Conservation (phyloP, 64 coral and sea anemone species). For the Acropora tenuis region DNA sequence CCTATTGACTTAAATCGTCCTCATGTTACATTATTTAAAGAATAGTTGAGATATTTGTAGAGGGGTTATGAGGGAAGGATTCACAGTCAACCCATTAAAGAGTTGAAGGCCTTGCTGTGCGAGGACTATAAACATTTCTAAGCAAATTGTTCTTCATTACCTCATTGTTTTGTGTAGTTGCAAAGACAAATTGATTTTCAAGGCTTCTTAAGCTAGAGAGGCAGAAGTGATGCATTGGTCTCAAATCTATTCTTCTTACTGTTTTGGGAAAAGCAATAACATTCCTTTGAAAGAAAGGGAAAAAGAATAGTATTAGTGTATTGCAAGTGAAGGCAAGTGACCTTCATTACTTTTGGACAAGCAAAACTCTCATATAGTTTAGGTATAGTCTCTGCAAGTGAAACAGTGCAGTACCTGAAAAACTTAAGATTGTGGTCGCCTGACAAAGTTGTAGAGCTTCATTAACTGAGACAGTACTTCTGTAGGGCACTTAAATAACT, state of each 20-base stretch:
- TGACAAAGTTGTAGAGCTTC: no score
- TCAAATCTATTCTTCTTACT: background rate
- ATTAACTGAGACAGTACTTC: no score
- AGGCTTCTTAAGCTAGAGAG: background rate
- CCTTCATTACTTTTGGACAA: no score
- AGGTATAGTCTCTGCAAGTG: no score
- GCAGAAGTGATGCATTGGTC: background rate
- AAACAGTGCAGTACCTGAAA: no score
- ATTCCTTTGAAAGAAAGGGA: no score
- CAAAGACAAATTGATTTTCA: no score
- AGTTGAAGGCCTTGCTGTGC: conserved; percentile 26
- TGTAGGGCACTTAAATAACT: background rate
- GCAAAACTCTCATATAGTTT: no score
- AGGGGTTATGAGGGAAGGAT: background rate
- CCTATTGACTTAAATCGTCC: background rate
- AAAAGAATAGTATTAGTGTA: no score
- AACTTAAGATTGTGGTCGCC: no score
- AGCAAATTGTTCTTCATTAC: background rate
- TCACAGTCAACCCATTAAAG: background rate
- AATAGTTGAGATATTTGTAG: background rate
- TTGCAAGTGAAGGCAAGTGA: no score
- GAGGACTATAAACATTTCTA: conserved; percentile 13
- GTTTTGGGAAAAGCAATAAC: no score
- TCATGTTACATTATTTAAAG: conserved; percentile 43
- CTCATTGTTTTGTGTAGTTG: background rate